Evolutionary conservation across 2,888 invertebrate species (phyloP).

Genomic region (Epirrhoe tristata): DNA sequence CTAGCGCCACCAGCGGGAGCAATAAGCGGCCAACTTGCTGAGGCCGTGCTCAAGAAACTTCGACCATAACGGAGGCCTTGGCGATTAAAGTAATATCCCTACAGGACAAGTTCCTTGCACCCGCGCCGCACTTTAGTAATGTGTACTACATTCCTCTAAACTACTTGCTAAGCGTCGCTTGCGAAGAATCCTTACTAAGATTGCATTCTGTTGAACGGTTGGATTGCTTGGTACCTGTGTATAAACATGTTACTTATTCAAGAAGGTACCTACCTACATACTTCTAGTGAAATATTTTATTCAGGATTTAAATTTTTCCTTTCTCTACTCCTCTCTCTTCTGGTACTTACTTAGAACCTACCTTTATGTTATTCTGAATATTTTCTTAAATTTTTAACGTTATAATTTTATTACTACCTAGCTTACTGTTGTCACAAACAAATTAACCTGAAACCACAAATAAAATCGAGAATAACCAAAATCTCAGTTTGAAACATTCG

Average conservation of each 20-base stretch:
- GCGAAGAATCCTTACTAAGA: conserved; percentile 36
- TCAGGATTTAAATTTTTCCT: conserved; percentile 5
- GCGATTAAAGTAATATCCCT: conserved; percentile 74
- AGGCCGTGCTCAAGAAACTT: conserved; percentile 56
- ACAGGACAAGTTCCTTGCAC: conserved; percentile 61
- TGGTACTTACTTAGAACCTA: too few relatives aligned
- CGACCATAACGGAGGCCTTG: conserved; percentile 68
- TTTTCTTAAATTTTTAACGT: background rate
- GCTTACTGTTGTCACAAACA: conserved; percentile 9
- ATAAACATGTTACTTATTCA: conserved; percentile 9
- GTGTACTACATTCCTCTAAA: conserved; percentile 58
- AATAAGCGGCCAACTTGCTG: conserved; percentile 62
- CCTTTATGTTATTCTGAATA: background rate
- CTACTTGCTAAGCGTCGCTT: conserved; percentile 54
- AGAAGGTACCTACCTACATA: too few relatives aligned
- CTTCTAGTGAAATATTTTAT: conserved; percentile 18
- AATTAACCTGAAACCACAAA: conserved; percentile 28
- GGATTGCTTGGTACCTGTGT: conserved; percentile 11
- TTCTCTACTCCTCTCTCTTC: too few relatives aligned
- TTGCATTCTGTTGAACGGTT: conserved; percentile 34
- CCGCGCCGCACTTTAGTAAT: conserved; percentile 53
- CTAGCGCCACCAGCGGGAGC: conserved; percentile 52
- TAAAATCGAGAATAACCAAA: conserved; percentile 37
- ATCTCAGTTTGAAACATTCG: conserved; percentile 46
- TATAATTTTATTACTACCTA: background rate